phyloP scores from a whole-genome alignment of 2,797 vertebrate genomes.

The Lindbergichthys nudifrons region DNA sequence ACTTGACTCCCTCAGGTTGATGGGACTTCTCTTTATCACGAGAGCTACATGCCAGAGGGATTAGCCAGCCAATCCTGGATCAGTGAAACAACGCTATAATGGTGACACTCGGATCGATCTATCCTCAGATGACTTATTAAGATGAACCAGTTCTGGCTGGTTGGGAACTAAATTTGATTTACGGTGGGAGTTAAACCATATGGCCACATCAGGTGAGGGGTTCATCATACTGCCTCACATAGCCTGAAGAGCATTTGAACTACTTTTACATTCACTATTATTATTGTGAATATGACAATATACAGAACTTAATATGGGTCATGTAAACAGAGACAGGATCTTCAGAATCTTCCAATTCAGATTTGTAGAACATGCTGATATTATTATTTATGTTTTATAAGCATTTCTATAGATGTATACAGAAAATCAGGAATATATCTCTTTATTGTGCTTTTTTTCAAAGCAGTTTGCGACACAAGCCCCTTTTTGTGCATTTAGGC shows the following conservation, averaged over 20 bases:
- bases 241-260: neutral
- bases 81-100: constrained; percentile 31
- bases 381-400: too few species aligned
- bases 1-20: constrained; percentile 45
- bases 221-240: neutral
- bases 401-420: too few species aligned
- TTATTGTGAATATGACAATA: too few species aligned
- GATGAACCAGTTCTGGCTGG: constrained; percentile 30
- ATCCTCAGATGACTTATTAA: constrained; percentile 49
- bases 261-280: neutral
- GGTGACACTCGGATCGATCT: constrained; percentile 42
- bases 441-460: too few species aligned
- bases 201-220: neutral
- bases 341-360: too few species aligned
- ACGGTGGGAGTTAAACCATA: constrained; percentile 25
- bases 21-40: constrained; percentile 56
- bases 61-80: constrained; percentile 48
- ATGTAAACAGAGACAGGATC: too few species aligned
- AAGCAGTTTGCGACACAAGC: too few species aligned
- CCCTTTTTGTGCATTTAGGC: too few species aligned
- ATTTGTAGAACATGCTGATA: too few species aligned
- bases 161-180: constrained; percentile 38
- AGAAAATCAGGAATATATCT: too few species aligned
- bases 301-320: too few species aligned
- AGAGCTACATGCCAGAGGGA: constrained; percentile 43